Percentiles rank a stretch among this genome's conserved stretches.
These are phyloP conservation scores for Diabrotica undecimpunctata DNA, from an alignment of 1,140 invertebrate genomes.

Conservation along the genomic window DNA sequence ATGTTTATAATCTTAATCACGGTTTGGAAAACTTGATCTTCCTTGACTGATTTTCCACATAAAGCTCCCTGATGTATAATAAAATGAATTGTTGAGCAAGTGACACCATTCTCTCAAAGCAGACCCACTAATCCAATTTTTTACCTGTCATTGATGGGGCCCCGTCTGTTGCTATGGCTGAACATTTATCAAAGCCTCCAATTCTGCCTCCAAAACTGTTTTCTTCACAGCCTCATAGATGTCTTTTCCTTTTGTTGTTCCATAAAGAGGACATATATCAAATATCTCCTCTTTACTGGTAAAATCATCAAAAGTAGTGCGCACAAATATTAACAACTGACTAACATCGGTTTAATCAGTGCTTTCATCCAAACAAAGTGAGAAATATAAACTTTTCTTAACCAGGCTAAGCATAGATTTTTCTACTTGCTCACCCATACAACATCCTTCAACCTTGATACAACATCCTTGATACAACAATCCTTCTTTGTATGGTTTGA, in stretches of 20 bases:
- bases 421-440: too few species aligned
- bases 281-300: conserved; percentile 28
- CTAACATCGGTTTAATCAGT: too few species aligned
- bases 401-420: too few species aligned
- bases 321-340: too few species aligned
- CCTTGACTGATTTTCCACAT: conserved; percentile 29
- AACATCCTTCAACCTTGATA: too few species aligned
- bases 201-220: conserved; percentile 25
- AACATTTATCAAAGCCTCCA: conserved; percentile 32
- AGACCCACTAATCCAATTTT: conserved; percentile 26
- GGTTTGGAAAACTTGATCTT: conserved; percentile 26
- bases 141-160: conserved; percentile 30
- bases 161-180: conserved; percentile 27
- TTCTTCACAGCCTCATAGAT: conserved; percentile 32
- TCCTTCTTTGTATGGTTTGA: too few species aligned
- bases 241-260: conserved; percentile 30
- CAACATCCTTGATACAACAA: too few species aligned
- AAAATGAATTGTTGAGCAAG: conserved; percentile 27
- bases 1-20: conserved; percentile 33
- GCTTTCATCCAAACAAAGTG: too few species aligned
- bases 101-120: conserved; percentile 23
- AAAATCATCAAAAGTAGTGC: too few species aligned
- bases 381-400: too few species aligned
- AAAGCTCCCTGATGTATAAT: conserved; percentile 31
- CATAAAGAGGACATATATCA: conserved; percentile 28